A percentile compares a stretch with the other conserved stretches of the same genome.
Evolutionary conservation across 2,797 vertebrate genomes (phyloP).

Genomic region (Fundulus diaphanus): DNA sequence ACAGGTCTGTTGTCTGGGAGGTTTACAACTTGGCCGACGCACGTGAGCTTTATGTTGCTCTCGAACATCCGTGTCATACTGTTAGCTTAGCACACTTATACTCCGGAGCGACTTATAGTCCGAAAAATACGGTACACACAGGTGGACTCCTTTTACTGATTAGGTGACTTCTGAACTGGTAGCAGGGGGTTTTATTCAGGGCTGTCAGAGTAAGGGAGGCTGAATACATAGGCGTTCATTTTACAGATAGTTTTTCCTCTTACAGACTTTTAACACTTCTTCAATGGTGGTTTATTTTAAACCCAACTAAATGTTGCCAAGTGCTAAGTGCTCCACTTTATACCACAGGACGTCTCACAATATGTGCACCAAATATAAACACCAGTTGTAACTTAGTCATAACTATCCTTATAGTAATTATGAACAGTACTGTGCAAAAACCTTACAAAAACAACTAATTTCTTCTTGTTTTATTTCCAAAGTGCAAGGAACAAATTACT

Average conservation of each 20-base stretch:
- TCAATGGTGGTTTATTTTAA: conserved; percentile 23
- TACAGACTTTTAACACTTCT: conserved; percentile 13
- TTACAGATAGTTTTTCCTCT: conserved; percentile 21
- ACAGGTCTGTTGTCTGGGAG: too few relatives aligned
- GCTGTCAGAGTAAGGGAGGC: not conserved
- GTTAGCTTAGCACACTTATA: too few relatives aligned
- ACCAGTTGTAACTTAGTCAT: not conserved
- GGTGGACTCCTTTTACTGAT: too few relatives aligned
- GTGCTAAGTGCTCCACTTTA: conserved; percentile 15
- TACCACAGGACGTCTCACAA: not conserved
- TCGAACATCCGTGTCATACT: too few relatives aligned
- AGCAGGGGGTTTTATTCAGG: not conserved
- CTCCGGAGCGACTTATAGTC: too few relatives aligned
- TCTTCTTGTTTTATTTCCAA: not conserved
- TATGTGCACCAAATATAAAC: too few relatives aligned
- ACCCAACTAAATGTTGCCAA: not conserved
- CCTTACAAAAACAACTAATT: not conserved
- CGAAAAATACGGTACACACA: too few relatives aligned
- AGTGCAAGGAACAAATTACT: not conserved
- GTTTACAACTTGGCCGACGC: too few relatives aligned
- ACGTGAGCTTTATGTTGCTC: too few relatives aligned
- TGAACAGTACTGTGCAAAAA: not conserved
- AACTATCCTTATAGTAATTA: not conserved
- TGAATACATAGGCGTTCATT: conserved; percentile 1
- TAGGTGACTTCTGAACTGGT: too few relatives aligned